Conservation (phyloP, 2,797 vertebrate genomes). For the Pangasius krempfi region DNA sequence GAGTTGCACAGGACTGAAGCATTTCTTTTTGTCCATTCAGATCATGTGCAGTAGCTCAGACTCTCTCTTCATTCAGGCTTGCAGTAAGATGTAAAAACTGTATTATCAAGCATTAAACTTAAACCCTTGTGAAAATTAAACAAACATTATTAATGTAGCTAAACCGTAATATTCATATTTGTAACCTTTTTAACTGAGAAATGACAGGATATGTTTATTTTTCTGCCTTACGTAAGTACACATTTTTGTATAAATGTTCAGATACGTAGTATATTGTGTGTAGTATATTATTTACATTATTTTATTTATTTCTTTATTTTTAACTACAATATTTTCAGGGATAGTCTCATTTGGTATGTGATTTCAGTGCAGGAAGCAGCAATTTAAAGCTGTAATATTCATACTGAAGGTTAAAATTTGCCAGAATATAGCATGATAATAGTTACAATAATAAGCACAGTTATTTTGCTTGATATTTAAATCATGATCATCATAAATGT, state of each 20-base stretch:
- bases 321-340: neutral
- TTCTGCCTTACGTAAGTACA: neutral
- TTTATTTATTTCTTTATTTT: neutral
- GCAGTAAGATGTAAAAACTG: neutral
- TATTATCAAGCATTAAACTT: neutral
- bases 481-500: neutral
- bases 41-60: neutral
- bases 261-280: neutral
- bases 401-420: neutral
- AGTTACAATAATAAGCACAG: neutral
- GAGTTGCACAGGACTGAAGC: slow-evolving; percentile 14
- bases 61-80: neutral
- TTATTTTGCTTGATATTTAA: neutral
- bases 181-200: neutral
- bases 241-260: neutral
- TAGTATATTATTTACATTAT: neutral
- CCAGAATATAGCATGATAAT: neutral
- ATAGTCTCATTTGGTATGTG: neutral
- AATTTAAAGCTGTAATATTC: neutral
- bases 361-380: neutral
- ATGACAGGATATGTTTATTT: neutral
- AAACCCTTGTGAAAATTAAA: neutral
- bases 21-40: slow-evolving; percentile 1
- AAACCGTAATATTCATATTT: neutral
- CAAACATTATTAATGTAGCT: neutral